Evolutionary conservation across 2,113 vertebrate genomes (phyloP).

Genomic region (Gobiocypris rarus): DNA sequence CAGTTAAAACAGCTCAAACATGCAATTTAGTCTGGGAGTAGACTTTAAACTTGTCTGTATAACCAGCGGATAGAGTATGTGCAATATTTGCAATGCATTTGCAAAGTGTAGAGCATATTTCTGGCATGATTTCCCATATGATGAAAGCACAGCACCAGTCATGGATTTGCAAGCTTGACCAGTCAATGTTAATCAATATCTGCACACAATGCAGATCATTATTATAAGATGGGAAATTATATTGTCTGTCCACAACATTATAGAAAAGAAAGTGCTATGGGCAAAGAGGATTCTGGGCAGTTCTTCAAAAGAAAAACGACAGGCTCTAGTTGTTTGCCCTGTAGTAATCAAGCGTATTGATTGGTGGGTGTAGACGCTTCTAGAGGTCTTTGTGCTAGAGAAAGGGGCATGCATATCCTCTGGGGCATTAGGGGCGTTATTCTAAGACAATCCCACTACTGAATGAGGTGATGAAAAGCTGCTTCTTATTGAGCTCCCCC

Average conservation of each 20-base stretch:
- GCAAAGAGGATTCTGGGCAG: constrained; percentile 39
- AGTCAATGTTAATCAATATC: constrained; percentile 25
- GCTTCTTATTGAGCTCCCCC: constrained; percentile 72
- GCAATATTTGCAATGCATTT: neutral
- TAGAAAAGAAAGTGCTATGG: constrained; percentile 23
- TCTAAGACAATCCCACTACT: constrained; percentile 74
- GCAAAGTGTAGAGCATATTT: neutral
- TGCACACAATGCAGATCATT: constrained; percentile 27
- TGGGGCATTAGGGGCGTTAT: constrained; percentile 70
- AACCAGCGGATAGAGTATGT: neutral
- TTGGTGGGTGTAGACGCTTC: constrained; percentile 62
- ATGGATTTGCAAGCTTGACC: constrained; percentile 14
- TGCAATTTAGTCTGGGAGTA: too few relatives aligned
- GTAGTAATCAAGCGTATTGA: constrained; percentile 80
- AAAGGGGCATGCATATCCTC: constrained; percentile 71
- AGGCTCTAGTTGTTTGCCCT: constrained; percentile 61
- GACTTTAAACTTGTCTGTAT: too few relatives aligned
- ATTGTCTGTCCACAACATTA: constrained; percentile 18
- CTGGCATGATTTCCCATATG: neutral
- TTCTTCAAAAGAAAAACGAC: constrained; percentile 64
- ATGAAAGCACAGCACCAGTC: neutral
- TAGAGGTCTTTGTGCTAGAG: constrained; percentile 59
- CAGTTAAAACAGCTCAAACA: too few relatives aligned
- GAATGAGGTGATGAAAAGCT: constrained; percentile 77
- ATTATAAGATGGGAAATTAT: neutral